Evolutionary conservation across 2,797 vertebrate species (phyloP).

Genomic region (Uromys caudimaculatus): DNA sequence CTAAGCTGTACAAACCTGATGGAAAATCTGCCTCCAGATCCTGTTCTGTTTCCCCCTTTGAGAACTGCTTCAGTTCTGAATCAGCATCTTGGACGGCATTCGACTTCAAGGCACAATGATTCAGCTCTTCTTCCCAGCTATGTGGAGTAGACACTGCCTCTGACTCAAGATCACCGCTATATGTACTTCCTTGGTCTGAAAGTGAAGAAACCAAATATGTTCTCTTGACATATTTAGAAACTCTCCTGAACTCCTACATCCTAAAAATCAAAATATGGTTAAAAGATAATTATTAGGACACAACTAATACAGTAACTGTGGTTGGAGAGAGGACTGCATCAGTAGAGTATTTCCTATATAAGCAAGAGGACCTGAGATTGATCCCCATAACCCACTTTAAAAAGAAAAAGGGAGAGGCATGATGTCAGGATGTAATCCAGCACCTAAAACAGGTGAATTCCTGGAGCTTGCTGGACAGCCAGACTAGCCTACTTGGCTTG

Average conservation of each 20-base stretch:
- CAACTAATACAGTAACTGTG: not conserved
- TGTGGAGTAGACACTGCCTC: slow-evolving; percentile 94
- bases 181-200: slow-evolving; percentile 93
- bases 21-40: slow-evolving; percentile 96
- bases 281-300: not conserved
- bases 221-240: slow-evolving; percentile 32
- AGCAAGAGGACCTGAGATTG: not conserved
- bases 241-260: not conserved
- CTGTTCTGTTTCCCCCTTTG: slow-evolving; percentile 89
- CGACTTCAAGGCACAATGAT: slow-evolving; percentile 89
- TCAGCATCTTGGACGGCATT: slow-evolving; percentile 86
- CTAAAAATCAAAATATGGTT: not conserved
- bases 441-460: not conserved
- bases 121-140: slow-evolving; percentile 94
- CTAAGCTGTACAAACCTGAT: slow-evolving; percentile 88
- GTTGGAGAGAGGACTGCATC: not conserved
- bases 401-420: not conserved
- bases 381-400: not conserved
- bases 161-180: slow-evolving; percentile 94
- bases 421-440: not conserved
- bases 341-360: not conserved
- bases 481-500: not conserved
- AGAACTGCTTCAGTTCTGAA: slow-evolving; percentile 87
- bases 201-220: not conserved
- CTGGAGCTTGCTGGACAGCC: not conserved